Percentiles rank a stretch among this genome's conserved stretches.
These are phyloP conservation scores for Coendou prehensilis DNA, from an alignment of 2,797 vertebrate genomes.

Conservation along the genomic window DNA sequence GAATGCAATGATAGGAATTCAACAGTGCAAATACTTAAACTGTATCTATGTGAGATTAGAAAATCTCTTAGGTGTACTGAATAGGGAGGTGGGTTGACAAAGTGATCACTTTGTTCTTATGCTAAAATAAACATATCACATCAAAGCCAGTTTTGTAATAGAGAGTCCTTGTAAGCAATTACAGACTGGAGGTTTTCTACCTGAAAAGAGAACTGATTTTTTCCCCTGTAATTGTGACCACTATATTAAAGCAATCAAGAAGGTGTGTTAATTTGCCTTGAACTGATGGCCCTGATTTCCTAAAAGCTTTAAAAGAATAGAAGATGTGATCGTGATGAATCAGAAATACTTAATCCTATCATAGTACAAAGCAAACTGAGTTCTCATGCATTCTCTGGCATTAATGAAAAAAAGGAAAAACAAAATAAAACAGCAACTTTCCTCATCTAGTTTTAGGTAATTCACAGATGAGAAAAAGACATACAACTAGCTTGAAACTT, in stretches of 20 bases:
- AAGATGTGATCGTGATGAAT: slow-evolving; percentile 56
- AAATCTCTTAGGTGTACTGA: not conserved
- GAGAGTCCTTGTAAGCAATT: slow-evolving; percentile 60
- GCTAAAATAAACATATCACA: slow-evolving; percentile 71
- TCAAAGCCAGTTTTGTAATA: slow-evolving; percentile 69
- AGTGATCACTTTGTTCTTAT: slow-evolving; percentile 66
- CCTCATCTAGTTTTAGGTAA: slow-evolving; percentile 60
- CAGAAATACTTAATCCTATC: slow-evolving; percentile 70
- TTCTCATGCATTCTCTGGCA: slow-evolving; percentile 62
- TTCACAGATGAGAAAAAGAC: slow-evolving; percentile 59
- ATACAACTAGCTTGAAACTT: slow-evolving; percentile 56
- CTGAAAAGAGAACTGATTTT: slow-evolving; percentile 32
- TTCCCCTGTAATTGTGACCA: slow-evolving; percentile 45
- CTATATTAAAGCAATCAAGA: slow-evolving; percentile 74
- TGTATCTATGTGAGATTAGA: slow-evolving; percentile 54
- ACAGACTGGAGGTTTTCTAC: slow-evolving; percentile 74
- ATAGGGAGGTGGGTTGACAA: not conserved
- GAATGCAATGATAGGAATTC: slow-evolving; percentile 3
- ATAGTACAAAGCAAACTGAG: slow-evolving; percentile 52
- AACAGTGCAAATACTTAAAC: not conserved
- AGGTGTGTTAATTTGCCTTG: slow-evolving; percentile 80
- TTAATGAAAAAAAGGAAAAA: slow-evolving; percentile 47
- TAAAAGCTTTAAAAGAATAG: slow-evolving; percentile 78
- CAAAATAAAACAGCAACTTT: not conserved
- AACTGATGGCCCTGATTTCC: slow-evolving; percentile 76